phyloP scores from a whole-genome alignment of 2,113 vertebrate genomes.

The Sporophila hypoxantha region DNA sequence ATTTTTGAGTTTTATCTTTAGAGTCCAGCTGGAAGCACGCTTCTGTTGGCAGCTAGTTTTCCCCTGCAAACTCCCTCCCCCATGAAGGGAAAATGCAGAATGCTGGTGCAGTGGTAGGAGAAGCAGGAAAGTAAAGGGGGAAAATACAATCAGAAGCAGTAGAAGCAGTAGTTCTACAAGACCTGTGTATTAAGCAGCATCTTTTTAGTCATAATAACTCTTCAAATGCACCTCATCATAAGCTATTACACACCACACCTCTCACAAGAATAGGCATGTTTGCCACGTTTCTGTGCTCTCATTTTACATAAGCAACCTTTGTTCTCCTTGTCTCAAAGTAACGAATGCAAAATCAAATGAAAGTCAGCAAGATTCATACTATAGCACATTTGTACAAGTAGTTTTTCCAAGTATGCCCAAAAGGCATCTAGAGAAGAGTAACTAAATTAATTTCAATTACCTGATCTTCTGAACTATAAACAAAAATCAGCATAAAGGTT shows the following conservation, averaged over 20 bases:
- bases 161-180: not conserved
- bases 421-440: not conserved
- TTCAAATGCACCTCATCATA: not conserved
- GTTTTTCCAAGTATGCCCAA: not conserved
- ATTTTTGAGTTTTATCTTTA: not conserved
- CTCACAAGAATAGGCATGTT: slow-evolving; percentile 11
- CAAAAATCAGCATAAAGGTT: not conserved
- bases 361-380: not conserved
- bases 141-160: not conserved
- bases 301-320: slow-evolving; percentile 1
- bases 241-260: not conserved
- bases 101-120: not conserved
- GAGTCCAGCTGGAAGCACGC: not conserved
- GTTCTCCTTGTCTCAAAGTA: not conserved
- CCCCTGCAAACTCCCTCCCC: not conserved
- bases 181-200: not conserved
- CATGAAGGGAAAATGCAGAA: not conserved
- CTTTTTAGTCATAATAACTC: not conserved
- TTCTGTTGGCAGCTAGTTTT: not conserved
- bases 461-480: not conserved
- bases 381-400: not conserved
- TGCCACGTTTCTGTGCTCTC: not conserved
- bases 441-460: not conserved
- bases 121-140: not conserved
- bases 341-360: not conserved